phyloP scores from a whole-genome alignment of 2,113 vertebrate genomes.

The Tychaedon coryphoeus region DNA sequence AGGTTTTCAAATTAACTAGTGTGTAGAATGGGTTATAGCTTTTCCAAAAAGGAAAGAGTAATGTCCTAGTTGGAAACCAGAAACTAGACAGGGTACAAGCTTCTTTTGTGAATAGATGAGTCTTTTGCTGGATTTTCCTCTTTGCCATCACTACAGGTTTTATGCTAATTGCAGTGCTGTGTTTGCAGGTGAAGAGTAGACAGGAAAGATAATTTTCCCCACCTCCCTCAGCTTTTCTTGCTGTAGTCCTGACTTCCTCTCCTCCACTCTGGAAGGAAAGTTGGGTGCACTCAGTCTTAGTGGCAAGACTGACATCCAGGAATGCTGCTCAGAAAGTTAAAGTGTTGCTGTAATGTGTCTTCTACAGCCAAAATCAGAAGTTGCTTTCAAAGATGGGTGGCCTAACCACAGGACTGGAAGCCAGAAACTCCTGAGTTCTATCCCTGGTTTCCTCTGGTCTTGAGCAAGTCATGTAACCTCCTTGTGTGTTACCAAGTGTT shows the following conservation, averaged over 20 bases:
- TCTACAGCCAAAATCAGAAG: conserved; percentile 9
- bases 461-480: conserved; percentile 9
- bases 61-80: neutral
- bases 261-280: neutral
- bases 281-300: neutral
- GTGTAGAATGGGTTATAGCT: neutral
- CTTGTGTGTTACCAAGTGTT: conserved; percentile 12
- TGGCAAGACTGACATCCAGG: neutral
- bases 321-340: neutral
- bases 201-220: neutral
- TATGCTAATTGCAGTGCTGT: neutral
- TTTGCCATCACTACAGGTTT: accelerated
- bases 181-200: neutral
- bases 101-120: neutral
- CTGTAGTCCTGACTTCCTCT: neutral
- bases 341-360: neutral
- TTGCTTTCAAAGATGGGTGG: conserved; percentile 14
- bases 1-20: neutral
- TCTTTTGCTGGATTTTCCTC: neutral
- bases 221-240: neutral
- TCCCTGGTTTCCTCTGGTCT: conserved; percentile 23
- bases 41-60: neutral
- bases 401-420: conserved; percentile 19
- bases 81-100: neutral
- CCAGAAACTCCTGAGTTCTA: conserved; percentile 21